Base-by-base conservation (phyloP, 1,140 invertebrate genomes). In the Branchinecta lynchi region DNA sequence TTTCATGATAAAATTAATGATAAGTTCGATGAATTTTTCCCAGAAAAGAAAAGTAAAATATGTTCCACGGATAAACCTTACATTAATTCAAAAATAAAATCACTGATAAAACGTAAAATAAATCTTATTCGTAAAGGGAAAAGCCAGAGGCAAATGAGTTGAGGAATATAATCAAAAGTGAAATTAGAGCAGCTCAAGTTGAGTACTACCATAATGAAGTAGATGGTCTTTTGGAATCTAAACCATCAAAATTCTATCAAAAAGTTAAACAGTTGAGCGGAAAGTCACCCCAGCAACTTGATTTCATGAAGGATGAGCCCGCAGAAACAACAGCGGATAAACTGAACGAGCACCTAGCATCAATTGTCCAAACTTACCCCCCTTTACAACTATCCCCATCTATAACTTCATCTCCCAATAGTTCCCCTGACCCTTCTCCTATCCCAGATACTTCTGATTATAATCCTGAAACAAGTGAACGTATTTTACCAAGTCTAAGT, bases 1-100 rank as follows among this genome's bases (percentile, higher is more conserved):
- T 60, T 60, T 60, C 51, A 60, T 15, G 17, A 20, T 12, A 20
- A 60, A 20, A 12, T 60, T 15, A 15, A 12, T 60, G 51, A 60
- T 6, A 12, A 15, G 12, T 60, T 60, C 51, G 51, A 20, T 15
- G 17, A 60, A 60, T 60, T 20, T 60, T 60, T 60, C 17, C 51
- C 51, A 15, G 51, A 60, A 60, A 20, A 60, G 51, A 60, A 60
- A 60, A 60, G 12, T 60, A 60, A 60, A 60, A 60, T 15, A 20
- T 60, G 51, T 60, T 60, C 51, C 12, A 60, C 12, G 1, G 17
- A 60, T 60, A 60, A 60, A 60, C 51, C 51, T 20, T 60, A 60
- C 51, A 20, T 60, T 60, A 60, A 60, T 60, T 12, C 12, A 60
- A 15, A 12, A 15, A 12, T 60, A 60, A 60, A 60, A 60, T 12